Conservation (phyloP, 1,140 invertebrate genomes). For the Drosophila subobscura region DNA sequence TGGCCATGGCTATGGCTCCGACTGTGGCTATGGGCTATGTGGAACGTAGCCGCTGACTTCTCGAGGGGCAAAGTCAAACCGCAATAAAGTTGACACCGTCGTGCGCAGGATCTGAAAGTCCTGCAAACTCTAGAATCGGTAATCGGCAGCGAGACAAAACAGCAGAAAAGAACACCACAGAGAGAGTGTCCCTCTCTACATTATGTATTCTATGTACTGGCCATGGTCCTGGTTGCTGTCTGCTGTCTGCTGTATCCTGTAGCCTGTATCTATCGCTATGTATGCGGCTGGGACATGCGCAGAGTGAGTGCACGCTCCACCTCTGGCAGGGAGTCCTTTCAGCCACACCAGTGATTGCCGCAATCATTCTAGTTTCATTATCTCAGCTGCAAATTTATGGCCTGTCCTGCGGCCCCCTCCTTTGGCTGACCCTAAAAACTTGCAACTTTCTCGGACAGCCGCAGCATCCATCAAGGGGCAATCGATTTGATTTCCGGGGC, state of each 20-base stretch:
- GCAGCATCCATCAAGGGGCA: slow-evolving; percentile 53
- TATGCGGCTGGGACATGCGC: slow-evolving; percentile 45
- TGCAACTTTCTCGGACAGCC: slow-evolving; percentile 24
- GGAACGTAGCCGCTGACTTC: not conserved
- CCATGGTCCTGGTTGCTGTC: slow-evolving; percentile 52
- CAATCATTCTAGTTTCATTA: slow-evolving; percentile 84
- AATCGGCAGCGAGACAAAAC: slow-evolving; percentile 1
- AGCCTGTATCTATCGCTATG: slow-evolving; percentile 26
- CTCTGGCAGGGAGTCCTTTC: slow-evolving; percentile 19
- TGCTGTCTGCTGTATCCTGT: slow-evolving; percentile 1
- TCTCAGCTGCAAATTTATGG: slow-evolving; percentile 74
- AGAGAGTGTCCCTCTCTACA: slow-evolving; percentile 28
- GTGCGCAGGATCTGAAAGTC: slow-evolving; percentile 61
- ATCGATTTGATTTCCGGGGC: slow-evolving; percentile 34
- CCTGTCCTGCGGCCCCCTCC: slow-evolving; percentile 10
- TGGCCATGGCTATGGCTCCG: slow-evolving; percentile 10
- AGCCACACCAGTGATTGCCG: slow-evolving; percentile 83
- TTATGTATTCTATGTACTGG: slow-evolving; percentile 38
- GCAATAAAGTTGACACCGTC: slow-evolving; percentile 82
- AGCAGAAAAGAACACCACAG: too few species aligned
- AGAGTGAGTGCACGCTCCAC: slow-evolving; percentile 26
- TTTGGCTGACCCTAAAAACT: slow-evolving; percentile 23
- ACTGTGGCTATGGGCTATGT: slow-evolving; percentile 1
- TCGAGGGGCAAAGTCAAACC: slow-evolving; percentile 75
- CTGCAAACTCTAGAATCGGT: slow-evolving; percentile 26